phyloP scores from a whole-genome alignment of 2,797 vertebrate genomes.

The Propithecus deckenii region DNA sequence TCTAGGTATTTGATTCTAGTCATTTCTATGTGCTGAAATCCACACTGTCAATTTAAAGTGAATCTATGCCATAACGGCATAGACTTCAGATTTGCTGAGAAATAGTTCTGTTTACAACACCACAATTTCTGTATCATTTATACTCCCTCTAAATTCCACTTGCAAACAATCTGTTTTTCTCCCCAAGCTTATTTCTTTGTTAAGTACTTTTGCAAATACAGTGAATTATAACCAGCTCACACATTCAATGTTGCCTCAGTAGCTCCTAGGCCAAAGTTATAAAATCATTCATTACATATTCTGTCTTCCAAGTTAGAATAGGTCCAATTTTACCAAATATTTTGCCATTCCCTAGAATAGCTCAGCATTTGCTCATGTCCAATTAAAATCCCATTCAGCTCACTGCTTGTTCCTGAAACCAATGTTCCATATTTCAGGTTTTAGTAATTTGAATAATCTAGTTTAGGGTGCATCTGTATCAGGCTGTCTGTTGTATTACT shows the following conservation, averaged over 20 bases:
- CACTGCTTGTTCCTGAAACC: neutral
- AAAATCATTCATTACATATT: neutral
- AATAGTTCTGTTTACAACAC: neutral
- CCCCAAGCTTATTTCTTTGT: neutral
- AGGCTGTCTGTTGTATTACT: neutral
- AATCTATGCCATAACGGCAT: neutral
- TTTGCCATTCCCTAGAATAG: neutral
- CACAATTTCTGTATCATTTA: constrained; percentile 2
- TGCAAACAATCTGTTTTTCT: neutral
- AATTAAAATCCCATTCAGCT: neutral
- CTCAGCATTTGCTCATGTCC: neutral
- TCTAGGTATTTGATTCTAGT: neutral
- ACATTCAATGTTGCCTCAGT: neutral
- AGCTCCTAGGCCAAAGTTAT: neutral
- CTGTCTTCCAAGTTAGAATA: neutral
- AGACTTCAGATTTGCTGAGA: constrained; percentile 40
- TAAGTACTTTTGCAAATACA: neutral
- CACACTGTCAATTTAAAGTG: neutral
- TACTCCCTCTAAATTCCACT: neutral
- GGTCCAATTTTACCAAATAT: neutral
- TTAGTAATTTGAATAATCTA: neutral
- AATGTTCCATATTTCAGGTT: neutral
- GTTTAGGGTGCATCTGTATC: neutral
- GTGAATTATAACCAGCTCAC: neutral
- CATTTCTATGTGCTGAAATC: neutral